phyloP scores from a whole-genome alignment of 2,888 invertebrate species.

The Miltochrista miniata region DNA sequence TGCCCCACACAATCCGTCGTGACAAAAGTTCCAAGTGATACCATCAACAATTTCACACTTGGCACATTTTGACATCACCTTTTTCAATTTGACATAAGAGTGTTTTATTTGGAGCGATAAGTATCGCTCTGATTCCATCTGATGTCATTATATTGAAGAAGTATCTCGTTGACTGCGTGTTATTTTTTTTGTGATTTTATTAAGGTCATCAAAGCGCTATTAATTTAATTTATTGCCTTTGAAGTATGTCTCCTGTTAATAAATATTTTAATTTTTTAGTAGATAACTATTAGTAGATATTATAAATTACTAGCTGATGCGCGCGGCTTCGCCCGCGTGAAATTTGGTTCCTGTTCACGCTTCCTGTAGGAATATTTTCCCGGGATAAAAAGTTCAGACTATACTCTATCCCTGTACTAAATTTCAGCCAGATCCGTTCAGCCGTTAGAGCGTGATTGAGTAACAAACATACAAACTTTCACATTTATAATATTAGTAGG shows the following conservation, averaged over 20 bases:
- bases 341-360: too few species aligned
- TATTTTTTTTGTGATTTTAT: constrained; percentile 44
- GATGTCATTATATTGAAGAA: constrained; percentile 60
- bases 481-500: too few species aligned
- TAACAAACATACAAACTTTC: too few species aligned
- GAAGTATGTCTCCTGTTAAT: background rate
- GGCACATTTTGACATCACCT: constrained; percentile 50
- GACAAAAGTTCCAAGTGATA: constrained; percentile 59
- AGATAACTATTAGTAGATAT: too few species aligned
- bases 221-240: background rate
- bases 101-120: constrained; percentile 66
- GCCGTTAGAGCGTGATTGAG: too few species aligned
- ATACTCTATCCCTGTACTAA: too few species aligned
- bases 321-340: too few species aligned
- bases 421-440: too few species aligned
- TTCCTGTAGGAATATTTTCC: too few species aligned
- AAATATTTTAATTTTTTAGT: background rate
- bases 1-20: constrained; percentile 43
- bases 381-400: too few species aligned
- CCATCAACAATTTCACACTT: constrained; percentile 76
- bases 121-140: constrained; percentile 62
- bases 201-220: background rate
- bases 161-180: constrained; percentile 53
- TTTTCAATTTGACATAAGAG: constrained; percentile 60
- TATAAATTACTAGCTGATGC: too few species aligned